Base-by-base conservation (phyloP, 2,888 invertebrate species). In the Parapristionchus giblindavisi region DNA sequence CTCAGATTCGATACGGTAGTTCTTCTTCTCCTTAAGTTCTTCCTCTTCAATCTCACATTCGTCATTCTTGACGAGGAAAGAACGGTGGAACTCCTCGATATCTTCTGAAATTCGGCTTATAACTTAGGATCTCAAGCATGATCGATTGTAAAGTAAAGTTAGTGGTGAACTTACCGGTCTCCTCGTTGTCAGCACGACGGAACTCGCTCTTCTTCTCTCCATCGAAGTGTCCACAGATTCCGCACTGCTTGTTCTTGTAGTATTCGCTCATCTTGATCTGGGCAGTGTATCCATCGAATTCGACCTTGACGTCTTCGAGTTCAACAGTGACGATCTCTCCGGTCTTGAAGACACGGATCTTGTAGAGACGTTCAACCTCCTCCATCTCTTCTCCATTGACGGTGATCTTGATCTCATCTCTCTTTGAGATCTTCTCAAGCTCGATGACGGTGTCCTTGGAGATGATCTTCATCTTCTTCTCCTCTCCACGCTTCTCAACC, bases 191-290 rank as follows among this genome's bases (percentile, higher is more conserved):
- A 48, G 78, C 76, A 36, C 71, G 65, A 61, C 74, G n/a, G 72
- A 78, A 72, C 43, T 80, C 78, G 71, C 66, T 61, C 24, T n/a
- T 61, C 48, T 43, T 38, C 52, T 78, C 76, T 36, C 43, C 43
- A 52, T 79, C 75, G 70, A 60, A 70, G 75, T 76, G 74, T 58
- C 77, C 79, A 73, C 79, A 79, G 48, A 79, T 52, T 51, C 79
- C 79, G 76, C 79, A 79, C 65, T 75, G 76, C 38, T 61, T 52
- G 70, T 34, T 48, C 56, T 70, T 70, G 70, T 54, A 70, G 38
- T 21, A 54, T 21, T 70, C 54, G 56, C 6, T n/a, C 54, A 70
- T 32, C 54, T 70, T 70, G 52, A 70, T 34, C 24, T 70, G 6
- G 48, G 70, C 54, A n/a, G 34, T 70, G 70, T 48, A 70, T 56